Evolutionary conservation across 2,113 vertebrate species (phyloP).

Genomic region (Phrynosoma platyrhinos): DNA sequence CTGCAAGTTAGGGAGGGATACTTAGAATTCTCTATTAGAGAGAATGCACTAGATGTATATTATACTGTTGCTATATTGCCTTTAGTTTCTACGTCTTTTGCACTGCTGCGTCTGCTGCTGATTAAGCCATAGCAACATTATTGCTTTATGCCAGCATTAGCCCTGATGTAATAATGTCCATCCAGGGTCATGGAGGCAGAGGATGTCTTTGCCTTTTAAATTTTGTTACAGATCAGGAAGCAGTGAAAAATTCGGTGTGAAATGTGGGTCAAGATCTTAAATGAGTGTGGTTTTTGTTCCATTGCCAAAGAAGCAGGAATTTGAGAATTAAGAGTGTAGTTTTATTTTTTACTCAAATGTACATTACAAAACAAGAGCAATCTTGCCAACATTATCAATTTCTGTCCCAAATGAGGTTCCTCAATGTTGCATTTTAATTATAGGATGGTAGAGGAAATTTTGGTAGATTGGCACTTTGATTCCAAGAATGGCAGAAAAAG

Average conservation of each 20-base stretch:
- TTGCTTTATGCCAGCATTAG: background rate
- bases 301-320: background rate
- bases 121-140: background rate
- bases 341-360: background rate
- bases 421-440: no score
- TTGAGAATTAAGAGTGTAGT: background rate
- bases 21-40: no score
- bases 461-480: no score
- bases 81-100: background rate
- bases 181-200: background rate
- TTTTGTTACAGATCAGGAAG: background rate
- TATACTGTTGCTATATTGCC: no score
- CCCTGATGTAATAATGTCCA: background rate
- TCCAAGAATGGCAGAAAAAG: no score
- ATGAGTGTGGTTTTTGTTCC: background rate
- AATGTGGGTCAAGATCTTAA: background rate
- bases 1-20: no score
- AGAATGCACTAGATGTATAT: background rate
- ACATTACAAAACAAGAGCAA: background rate
- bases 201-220: no score
- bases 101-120: background rate
- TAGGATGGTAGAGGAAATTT: no score
- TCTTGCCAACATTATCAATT: background rate
- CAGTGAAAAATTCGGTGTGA: background rate
- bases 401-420: no score